Evolutionary conservation across 2,797 vertebrate genomes (phyloP).

Genomic region (Danionella dracula): DNA sequence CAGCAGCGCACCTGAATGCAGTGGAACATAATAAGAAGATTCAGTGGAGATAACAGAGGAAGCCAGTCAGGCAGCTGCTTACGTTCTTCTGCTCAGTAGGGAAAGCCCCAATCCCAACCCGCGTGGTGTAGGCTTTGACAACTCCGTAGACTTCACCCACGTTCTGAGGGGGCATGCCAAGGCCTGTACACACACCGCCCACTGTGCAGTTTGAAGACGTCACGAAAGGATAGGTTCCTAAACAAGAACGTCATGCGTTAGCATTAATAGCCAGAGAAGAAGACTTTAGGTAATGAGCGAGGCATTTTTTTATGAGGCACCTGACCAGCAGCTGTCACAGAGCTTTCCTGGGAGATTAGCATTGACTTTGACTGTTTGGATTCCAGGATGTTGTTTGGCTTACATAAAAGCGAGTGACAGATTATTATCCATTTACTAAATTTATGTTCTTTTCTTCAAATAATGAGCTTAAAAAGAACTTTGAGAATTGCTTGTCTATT

Average conservation of each 20-base stretch:
- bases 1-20: not conserved
- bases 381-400: too few species aligned
- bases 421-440: too few species aligned
- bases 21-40: not conserved
- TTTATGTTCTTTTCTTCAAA: too few species aligned
- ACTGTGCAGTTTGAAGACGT: constrained; percentile 98
- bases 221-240: constrained; percentile 96
- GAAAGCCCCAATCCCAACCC: constrained; percentile 95
- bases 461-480: too few species aligned
- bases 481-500: too few species aligned
- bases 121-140: constrained; percentile 93
- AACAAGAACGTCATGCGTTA: constrained; percentile 31
- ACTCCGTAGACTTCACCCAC: constrained; percentile 93
- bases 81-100: constrained; percentile 93
- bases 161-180: constrained; percentile 94
- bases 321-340: too few species aligned
- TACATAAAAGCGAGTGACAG: too few species aligned
- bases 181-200: constrained; percentile 92
- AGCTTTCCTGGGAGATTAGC: too few species aligned
- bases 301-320: too few species aligned
- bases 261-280: constrained; percentile 12
- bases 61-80: constrained; percentile 50
- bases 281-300: too few species aligned
- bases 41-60: not conserved
- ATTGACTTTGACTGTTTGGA: too few species aligned